Percentiles rank a stretch among this genome's conserved stretches.
These are phyloP conservation scores for Platerodrilus igneus DNA, from an alignment of 2,888 invertebrate genomes.

Conservation along the genomic window DNA sequence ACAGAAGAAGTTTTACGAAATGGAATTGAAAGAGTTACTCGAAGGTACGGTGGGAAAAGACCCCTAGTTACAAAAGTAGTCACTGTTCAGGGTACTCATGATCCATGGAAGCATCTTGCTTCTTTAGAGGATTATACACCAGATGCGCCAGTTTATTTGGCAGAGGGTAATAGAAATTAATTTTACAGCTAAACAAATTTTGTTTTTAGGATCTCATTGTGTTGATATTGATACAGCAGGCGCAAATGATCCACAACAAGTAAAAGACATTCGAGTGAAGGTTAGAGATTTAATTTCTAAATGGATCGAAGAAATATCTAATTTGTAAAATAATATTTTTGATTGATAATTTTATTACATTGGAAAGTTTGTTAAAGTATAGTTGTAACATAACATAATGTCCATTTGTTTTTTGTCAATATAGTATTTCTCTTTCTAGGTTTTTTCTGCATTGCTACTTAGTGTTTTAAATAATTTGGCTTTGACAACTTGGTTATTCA, in stretches of 20 bases:
- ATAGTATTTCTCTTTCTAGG: no score
- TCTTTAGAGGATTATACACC: constrained; percentile 12
- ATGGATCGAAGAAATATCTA: no score
- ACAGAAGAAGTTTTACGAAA: constrained; percentile 7
- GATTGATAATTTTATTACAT: no score
- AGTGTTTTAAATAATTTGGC: no score
- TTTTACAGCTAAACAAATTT: neutral
- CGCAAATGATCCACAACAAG: constrained; percentile 2
- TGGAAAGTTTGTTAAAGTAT: no score
- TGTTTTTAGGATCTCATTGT: constrained; percentile 12
- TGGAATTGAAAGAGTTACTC: constrained; percentile 9
- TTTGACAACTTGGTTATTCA: no score
- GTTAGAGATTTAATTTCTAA: constrained; percentile 5
- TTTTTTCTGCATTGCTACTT: no score
- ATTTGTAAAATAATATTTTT: no score
- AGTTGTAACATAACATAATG: no score
- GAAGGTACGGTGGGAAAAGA: constrained; percentile 12
- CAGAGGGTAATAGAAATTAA: constrained; percentile 9
- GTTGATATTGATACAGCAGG: constrained; percentile 6
- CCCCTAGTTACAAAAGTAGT: constrained; percentile 13
- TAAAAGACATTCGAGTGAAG: constrained; percentile 6
- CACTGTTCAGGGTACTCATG: constrained; percentile 12
- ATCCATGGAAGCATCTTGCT: constrained; percentile 16
- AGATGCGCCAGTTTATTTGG: constrained; percentile 11
- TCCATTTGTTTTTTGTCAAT: no score